Evolutionary conservation across 2,113 vertebrate genomes (phyloP).

Genomic region (Neotragus pygmaeus): DNA sequence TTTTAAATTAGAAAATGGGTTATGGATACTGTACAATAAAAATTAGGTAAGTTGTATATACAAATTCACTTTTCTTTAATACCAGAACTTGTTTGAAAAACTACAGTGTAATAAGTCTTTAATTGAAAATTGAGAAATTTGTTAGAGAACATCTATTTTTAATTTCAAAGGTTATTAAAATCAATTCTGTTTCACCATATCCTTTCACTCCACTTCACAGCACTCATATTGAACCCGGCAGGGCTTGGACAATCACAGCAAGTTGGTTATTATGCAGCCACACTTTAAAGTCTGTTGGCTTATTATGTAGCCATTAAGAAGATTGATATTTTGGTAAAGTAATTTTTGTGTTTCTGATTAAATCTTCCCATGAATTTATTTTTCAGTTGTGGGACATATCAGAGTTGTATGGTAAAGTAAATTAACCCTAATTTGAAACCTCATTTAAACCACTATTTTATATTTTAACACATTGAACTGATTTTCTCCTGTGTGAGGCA

Average conservation of each 20-base stretch:
- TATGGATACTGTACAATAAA: not conserved
- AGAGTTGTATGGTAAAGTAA: conserved; percentile 6
- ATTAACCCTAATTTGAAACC: not conserved
- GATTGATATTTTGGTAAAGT: conserved; percentile 18
- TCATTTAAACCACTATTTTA: not conserved
- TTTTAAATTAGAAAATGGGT: conserved; percentile 37
- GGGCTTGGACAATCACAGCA: not conserved
- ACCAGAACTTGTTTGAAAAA: not conserved
- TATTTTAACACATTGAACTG: not conserved
- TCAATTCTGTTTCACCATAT: not conserved
- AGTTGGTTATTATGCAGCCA: not conserved
- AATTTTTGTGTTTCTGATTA: conserved; percentile 55
- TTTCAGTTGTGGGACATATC: conserved; percentile 7
- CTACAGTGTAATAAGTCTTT: not conserved
- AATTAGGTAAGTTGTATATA: not conserved
- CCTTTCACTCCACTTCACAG: conserved; percentile 19
- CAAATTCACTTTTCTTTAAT: conserved; percentile 33
- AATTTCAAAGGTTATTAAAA: conserved; percentile 62
- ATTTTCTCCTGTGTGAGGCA: not conserved
- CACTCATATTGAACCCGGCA: not conserved
- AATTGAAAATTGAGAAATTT: conserved; percentile 35
- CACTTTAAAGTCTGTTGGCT: not conserved
- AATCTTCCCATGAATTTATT: conserved; percentile 14
- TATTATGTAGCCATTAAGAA: conserved; percentile 36
- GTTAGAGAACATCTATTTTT: conserved; percentile 56